Percentiles rank a stretch among this genome's conserved stretches.
Evolutionary conservation across 2,888 invertebrate genomes (phyloP).

Genomic region (Lomographa bimaculata): DNA sequence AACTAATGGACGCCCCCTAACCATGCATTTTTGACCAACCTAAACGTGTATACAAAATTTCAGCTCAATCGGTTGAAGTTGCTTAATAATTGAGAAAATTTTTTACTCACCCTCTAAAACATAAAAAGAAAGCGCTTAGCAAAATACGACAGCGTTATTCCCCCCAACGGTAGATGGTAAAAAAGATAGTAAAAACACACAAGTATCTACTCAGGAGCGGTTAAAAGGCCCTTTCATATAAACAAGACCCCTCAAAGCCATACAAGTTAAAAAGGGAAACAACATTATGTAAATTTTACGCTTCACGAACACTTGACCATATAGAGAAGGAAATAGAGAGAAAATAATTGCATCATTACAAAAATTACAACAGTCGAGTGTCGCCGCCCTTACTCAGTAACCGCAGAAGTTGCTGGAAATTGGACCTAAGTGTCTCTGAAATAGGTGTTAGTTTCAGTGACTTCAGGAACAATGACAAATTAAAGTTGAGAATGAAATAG

Average conservation of each 20-base stretch:
- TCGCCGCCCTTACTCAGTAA: conserved; percentile 53
- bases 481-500: conserved; percentile 48
- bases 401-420: conserved; percentile 45
- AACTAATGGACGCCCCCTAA: too few relatives aligned
- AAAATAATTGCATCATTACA: conserved; percentile 68
- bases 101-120: not conserved
- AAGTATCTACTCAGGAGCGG: conserved; percentile 30
- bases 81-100: too few relatives aligned
- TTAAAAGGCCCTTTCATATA: conserved; percentile 36
- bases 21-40: too few relatives aligned
- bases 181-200: conserved; percentile 37
- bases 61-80: too few relatives aligned
- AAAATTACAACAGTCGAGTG: conserved; percentile 53
- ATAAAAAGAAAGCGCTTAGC: conserved; percentile 6
- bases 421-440: conserved; percentile 28
- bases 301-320: conserved; percentile 53
- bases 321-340: conserved; percentile 51
- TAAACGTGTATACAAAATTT: too few relatives aligned
- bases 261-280: conserved; percentile 41
- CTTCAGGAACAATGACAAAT: conserved; percentile 37
- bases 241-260: conserved; percentile 39
- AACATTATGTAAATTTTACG: conserved; percentile 55
- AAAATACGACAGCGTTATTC: conserved; percentile 21
- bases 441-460: conserved; percentile 40
- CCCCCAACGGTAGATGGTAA: conserved; percentile 22